phyloP scores from a whole-genome alignment of 2,888 invertebrate genomes.

The Congeria kusceri region DNA sequence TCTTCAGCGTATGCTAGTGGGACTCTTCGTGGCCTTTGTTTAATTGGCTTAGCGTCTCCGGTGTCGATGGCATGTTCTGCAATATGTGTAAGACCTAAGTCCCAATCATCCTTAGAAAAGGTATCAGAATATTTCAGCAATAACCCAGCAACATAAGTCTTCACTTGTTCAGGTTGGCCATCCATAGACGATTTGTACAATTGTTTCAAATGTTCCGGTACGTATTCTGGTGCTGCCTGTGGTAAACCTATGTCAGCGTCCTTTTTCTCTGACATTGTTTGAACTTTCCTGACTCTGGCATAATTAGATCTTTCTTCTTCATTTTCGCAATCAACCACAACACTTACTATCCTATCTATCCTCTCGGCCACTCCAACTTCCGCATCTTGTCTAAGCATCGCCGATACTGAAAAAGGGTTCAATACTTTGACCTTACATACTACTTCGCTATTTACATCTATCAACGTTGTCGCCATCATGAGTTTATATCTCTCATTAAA shows the following conservation, averaged over 20 bases:
- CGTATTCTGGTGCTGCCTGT: too few relatives aligned
- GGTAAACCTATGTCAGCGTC: too few relatives aligned
- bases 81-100: slow-evolving; percentile 41
- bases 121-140: slow-evolving; percentile 19
- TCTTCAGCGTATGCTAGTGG: slow-evolving; percentile 45
- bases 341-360: not conserved
- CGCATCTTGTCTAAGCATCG: slow-evolving; percentile 8
- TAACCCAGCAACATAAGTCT: slow-evolving; percentile 17
- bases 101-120: slow-evolving; percentile 48
- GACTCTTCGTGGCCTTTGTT: slow-evolving; percentile 39
- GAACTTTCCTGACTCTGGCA: too few relatives aligned
- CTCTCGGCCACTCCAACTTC: slow-evolving; percentile 14
- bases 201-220: slow-evolving; percentile 7
- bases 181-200: slow-evolving; percentile 1
- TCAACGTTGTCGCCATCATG: slow-evolving; percentile 8
- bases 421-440: not conserved
- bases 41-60: slow-evolving; percentile 42
- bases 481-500: too few relatives aligned
- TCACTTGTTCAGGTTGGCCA: slow-evolving; percentile 1
- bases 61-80: slow-evolving; percentile 50
- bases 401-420: slow-evolving; percentile 5
- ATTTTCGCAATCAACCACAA: slow-evolving; percentile 18
- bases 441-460: not conserved
- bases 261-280: too few relatives aligned
- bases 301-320: too few relatives aligned